These are phyloP conservation scores for Nycteola revayana DNA, from an alignment of 2,888 invertebrate genomes.

Conservation along the genomic window DNA sequence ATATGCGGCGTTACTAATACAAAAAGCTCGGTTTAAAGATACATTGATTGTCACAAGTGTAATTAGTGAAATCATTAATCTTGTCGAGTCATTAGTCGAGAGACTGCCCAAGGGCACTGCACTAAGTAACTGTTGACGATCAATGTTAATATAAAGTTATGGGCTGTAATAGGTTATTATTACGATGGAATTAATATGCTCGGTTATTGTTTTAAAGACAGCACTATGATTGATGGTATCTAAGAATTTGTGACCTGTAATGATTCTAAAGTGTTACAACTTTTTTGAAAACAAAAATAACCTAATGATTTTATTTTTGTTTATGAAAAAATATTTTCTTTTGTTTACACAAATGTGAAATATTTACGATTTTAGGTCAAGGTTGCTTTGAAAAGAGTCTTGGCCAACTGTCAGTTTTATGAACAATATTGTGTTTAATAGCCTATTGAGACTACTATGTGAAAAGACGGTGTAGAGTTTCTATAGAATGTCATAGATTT, in stretches of 20 bases:
- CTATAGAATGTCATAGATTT: too few species aligned
- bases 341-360: conserved; percentile 31
- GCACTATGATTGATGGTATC: conserved; percentile 64
- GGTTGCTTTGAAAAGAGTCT: conserved; percentile 35
- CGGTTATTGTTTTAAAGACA: conserved; percentile 77
- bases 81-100: conserved; percentile 65
- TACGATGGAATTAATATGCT: conserved; percentile 62
- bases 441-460: conserved; percentile 40
- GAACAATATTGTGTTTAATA: conserved; percentile 39
- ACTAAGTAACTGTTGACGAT: conserved; percentile 73
- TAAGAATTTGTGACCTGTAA: conserved; percentile 37
- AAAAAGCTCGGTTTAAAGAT: conserved; percentile 59
- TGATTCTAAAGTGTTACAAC: conserved; percentile 17
- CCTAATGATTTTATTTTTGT: conserved; percentile 29
- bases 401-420: conserved; percentile 38
- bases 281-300: conserved; percentile 25
- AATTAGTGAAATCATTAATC: conserved; percentile 79
- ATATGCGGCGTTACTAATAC: conserved; percentile 36
- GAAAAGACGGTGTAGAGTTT: conserved; percentile 24
- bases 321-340: conserved; percentile 18
- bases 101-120: conserved; percentile 67
- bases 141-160: conserved; percentile 65
- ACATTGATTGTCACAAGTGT: conserved; percentile 72
- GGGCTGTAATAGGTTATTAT: conserved; percentile 70
- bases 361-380: conserved; percentile 31